Percentiles rank a stretch among this genome's conserved stretches.
These are phyloP conservation scores for Trachelus stipa DNA, from an alignment of 2,888 invertebrate genomes.

Conservation along the genomic window DNA sequence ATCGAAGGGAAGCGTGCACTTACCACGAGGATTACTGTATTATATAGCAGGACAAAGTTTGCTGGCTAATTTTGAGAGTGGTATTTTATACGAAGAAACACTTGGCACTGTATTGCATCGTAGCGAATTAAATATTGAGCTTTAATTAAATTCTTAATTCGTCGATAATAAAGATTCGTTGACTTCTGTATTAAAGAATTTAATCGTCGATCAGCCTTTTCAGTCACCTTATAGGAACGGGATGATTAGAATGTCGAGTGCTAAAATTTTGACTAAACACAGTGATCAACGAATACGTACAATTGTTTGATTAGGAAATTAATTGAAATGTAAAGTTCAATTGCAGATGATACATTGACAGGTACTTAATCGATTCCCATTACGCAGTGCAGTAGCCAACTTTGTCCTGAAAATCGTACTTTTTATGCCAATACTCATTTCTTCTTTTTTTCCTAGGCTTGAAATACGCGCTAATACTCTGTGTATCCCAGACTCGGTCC, in stretches of 20 bases:
- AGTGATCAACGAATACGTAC: neutral
- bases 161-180: neutral
- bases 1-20: neutral
- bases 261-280: neutral
- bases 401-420: neutral
- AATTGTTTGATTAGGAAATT: neutral
- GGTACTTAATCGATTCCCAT: neutral
- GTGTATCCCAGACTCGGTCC: neutral
- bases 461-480: neutral
- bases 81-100: neutral
- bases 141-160: neutral
- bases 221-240: neutral
- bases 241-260: neutral
- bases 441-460: neutral
- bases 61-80: neutral
- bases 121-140: neutral
- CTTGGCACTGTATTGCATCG: neutral
- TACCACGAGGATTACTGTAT: neutral
- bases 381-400: neutral
- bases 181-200: neutral
- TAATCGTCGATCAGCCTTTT: neutral
- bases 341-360: neutral
- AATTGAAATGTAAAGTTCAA: neutral
- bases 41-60: neutral
- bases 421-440: neutral